Base-by-base conservation (phyloP, 2,888 invertebrate species). In the Uloborus plumipes region DNA sequence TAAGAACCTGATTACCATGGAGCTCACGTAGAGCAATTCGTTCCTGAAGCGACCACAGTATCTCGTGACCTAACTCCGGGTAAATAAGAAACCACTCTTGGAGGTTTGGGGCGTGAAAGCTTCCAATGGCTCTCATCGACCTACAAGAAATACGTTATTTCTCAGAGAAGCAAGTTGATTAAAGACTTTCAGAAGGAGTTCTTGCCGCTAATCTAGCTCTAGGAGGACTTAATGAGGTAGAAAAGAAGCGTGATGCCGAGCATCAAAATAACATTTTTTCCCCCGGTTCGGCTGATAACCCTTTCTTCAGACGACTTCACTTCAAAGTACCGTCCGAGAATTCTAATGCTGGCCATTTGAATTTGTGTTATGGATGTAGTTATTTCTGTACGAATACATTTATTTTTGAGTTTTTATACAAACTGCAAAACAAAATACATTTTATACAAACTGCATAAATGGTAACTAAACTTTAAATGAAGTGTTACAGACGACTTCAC, bases 101-200 rank as follows among this genome's bases (percentile, higher is more conserved):
- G 58, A 72, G 72, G 66, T 62, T 73, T 22, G 59, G 64, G 80
- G 74, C 80, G 80, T 70, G 80, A 75, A 80, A 73, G 69, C 53
- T 53, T 67, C 74, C 66, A 75, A 75, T 69, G 79, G 61, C 49
- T 67, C 73, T 67, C 73, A 73, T 80, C 79, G 79, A 76, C 69
- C 76, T 62, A 6, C n/a, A 15, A 58, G 67, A 75, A 75, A 75
- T 75, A 58, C 77, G 64, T 64, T 70, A 81, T 81, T 81, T 81
- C 80, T 70, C 55, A 65, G 74, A 78, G 67, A 73, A 79, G 79
- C 79, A 80, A 81, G 80, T 81, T 81, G 80, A 81, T 81, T 81
- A 81, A 81, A 74, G 80, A 81, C 80, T 81, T 70, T 70, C 64
- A 74, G 80, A 65, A 75, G 74, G 73, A 81, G 74, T 70, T 70